These are phyloP conservation scores for Meloidogyne hapla DNA, from an alignment of 1,140 invertebrate species.

Conservation along the genomic window DNA sequence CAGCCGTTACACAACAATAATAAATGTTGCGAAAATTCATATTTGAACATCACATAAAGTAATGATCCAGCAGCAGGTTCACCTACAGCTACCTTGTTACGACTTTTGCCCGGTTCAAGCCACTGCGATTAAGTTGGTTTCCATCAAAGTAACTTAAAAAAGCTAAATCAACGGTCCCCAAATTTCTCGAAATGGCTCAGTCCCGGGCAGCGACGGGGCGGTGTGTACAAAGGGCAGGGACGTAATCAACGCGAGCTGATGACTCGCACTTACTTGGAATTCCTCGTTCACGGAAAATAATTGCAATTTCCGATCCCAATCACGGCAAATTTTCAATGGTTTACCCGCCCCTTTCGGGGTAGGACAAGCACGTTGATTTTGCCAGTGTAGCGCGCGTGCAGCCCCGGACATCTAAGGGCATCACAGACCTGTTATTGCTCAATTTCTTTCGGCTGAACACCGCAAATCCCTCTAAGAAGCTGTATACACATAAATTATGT, in stretches of 20 bases:
- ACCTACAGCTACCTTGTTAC: conserved; percentile 84
- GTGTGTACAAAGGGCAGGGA: conserved; percentile 85
- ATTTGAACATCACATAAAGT: conserved; percentile 12
- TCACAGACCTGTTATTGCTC: conserved; percentile 82
- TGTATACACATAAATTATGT: conserved; percentile 65
- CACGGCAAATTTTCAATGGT: conserved; percentile 76
- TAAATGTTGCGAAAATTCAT: background rate
- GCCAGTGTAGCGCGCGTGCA: conserved; percentile 76
- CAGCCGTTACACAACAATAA: background rate
- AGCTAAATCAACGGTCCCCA: conserved; percentile 71
- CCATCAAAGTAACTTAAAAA: conserved; percentile 67
- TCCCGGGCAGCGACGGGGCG: conserved; percentile 85
- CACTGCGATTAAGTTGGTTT: conserved; percentile 74
- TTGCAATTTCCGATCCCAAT: conserved; percentile 80
- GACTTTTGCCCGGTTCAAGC: conserved; percentile 82
- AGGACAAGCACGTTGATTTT: conserved; percentile 72
- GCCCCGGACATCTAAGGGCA: conserved; percentile 73
- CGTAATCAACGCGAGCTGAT: conserved; percentile 81
- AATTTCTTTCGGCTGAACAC: conserved; percentile 73
- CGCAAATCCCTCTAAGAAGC: conserved; percentile 73
- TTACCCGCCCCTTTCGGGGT: conserved; percentile 75
- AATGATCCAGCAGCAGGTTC: conserved; percentile 83
- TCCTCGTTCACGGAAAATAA: conserved; percentile 81
- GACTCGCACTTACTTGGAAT: conserved; percentile 82
- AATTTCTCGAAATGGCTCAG: conserved; percentile 78